These are phyloP conservation scores for Eupsilia transversa DNA, from an alignment of 2,888 invertebrate species.

Conservation along the genomic window DNA sequence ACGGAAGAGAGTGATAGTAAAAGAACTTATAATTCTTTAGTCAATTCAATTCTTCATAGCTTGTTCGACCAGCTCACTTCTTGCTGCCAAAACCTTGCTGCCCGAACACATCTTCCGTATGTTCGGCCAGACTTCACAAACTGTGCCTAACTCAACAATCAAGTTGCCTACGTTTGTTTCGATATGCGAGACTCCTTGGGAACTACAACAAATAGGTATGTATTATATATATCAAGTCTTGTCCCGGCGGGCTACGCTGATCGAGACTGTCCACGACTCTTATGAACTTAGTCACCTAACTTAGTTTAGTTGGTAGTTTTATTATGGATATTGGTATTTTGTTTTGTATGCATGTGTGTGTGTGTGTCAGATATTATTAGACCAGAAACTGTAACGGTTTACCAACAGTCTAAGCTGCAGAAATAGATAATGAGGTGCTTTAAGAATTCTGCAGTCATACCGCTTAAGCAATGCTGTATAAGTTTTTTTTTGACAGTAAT, in stretches of 20 bases:
- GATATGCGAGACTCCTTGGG: conserved; percentile 51
- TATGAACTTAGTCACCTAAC: conserved; percentile 11
- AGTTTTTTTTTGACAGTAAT: too few relatives aligned
- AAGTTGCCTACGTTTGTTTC: conserved; percentile 63
- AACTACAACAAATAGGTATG: conserved; percentile 44
- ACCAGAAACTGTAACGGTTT: too few relatives aligned
- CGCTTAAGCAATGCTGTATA: too few relatives aligned
- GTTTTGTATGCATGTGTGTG: neutral
- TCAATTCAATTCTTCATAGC: too few relatives aligned
- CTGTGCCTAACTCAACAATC: conserved; percentile 64
- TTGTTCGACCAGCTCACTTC: too few relatives aligned
- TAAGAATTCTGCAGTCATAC: too few relatives aligned
- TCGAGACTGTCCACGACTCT: conserved; percentile 47
- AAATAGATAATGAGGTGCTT: too few relatives aligned
- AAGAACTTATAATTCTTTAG: too few relatives aligned
- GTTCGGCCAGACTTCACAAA: conserved; percentile 46
- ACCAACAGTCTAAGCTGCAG: neutral
- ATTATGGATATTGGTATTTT: neutral
- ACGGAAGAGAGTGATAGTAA: too few relatives aligned
- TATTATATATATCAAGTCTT: conserved; percentile 29
- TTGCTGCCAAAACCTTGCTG: conserved; percentile 13
- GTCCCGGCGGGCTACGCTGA: conserved; percentile 51
- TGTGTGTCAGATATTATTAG: neutral
- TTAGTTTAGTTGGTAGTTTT: conserved; percentile 5
- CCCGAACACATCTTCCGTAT: conserved; percentile 21